phyloP scores from a whole-genome alignment of 23 tunicate genomes.

The Trididemnum nubilum region DNA sequence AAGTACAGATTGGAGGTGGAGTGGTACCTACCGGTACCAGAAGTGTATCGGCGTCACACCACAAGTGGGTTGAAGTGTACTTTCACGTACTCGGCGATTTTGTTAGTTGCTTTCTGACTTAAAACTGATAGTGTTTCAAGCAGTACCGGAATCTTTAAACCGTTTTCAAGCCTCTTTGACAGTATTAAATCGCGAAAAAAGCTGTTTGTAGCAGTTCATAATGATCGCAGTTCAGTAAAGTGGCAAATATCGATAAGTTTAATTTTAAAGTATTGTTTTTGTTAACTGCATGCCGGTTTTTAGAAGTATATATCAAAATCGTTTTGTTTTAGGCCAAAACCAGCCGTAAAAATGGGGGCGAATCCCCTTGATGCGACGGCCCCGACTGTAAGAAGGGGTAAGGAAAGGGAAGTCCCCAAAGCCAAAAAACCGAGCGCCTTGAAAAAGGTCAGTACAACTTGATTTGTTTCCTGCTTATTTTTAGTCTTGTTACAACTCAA shows the following conservation, averaged over 20 bases:
- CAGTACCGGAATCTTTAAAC: no score
- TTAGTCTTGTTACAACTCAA: not conserved
- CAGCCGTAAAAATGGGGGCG: not conserved
- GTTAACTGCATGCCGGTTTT: no score
- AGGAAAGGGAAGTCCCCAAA: conserved; percentile 88
- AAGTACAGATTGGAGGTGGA: conserved; percentile 20
- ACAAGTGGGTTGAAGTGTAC: not conserved
- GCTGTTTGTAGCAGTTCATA: no score
- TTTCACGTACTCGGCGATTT: no score
- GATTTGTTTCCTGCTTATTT: not conserved
- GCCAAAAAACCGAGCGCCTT: conserved; percentile 94
- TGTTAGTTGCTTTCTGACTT: no score
- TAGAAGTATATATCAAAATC: no score
- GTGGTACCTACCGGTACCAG: not conserved
- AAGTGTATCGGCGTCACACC: not conserved
- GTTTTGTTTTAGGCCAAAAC: not conserved
- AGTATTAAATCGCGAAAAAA: no score
- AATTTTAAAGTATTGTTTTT: no score
- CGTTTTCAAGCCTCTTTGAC: no score
- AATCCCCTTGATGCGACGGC: conserved; percentile 80
- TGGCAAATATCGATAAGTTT: no score
- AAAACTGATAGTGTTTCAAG: no score
- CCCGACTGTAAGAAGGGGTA: conserved; percentile 70
- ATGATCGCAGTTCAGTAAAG: no score
- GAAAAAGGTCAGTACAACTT: conserved; percentile 66